phyloP scores from a whole-genome alignment of 2,888 invertebrate species.

The Lasioglossum calceatum region DNA sequence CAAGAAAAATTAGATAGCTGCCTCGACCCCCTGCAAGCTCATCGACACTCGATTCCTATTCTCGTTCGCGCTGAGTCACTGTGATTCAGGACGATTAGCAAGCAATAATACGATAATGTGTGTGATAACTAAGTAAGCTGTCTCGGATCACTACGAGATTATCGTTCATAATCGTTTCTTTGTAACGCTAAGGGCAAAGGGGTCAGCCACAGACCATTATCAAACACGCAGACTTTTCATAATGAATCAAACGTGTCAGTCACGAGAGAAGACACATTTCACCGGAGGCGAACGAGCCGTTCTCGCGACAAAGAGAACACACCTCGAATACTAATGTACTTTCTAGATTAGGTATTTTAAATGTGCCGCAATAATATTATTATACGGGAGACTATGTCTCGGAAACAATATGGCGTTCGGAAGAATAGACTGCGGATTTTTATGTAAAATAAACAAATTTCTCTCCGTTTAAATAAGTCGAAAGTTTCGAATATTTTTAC shows the following conservation, averaged over 20 bases:
- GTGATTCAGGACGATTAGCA: conserved; percentile 44
- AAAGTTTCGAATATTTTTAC: background rate
- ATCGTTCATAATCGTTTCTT: conserved; percentile 49
- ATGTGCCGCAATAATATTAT: conserved; percentile 58
- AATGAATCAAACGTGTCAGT: background rate
- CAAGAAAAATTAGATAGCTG: background rate
- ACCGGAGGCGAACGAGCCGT: background rate
- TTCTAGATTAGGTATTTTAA: conserved; percentile 52
- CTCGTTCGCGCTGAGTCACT: conserved; percentile 32
- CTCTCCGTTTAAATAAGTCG: background rate
- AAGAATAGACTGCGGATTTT: background rate
- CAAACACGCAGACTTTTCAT: conserved; percentile 1
- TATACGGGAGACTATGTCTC: background rate
- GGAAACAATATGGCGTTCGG: background rate
- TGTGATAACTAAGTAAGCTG: conserved; percentile 51
- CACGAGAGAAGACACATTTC: background rate
- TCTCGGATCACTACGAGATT: conserved; percentile 32
- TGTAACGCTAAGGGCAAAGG: conserved; percentile 32
- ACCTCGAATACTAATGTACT: conserved; percentile 39
- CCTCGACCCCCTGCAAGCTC: conserved; percentile 15
- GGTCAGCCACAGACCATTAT: conserved; percentile 7
- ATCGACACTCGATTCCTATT: conserved; percentile 8
- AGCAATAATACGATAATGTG: conserved; percentile 63
- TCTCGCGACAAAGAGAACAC: background rate
- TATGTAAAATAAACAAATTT: background rate